phyloP scores from a whole-genome alignment of 2,797 vertebrate genomes.

The Lycodopsis pacificus region DNA sequence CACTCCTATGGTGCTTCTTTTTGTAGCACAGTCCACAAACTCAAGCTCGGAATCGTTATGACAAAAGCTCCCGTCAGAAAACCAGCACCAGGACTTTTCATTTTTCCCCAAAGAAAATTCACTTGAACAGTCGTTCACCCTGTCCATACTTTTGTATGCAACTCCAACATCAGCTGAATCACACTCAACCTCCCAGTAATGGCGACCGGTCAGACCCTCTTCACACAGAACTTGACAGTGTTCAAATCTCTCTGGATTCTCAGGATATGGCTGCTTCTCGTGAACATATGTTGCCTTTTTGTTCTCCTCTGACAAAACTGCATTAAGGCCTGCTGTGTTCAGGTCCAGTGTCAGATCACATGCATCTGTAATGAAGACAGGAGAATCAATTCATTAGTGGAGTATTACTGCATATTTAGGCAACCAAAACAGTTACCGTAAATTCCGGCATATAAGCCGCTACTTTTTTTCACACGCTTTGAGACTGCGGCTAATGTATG shows the following conservation, averaged over 20 bases:
- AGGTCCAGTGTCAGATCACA: constrained; percentile 50
- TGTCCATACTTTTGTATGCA: constrained; percentile 48
- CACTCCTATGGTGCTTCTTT: neutral
- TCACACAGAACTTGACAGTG: fast-evolving
- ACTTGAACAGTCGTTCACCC: fast-evolving
- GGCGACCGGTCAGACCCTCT: constrained; percentile 39
- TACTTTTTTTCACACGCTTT: no score
- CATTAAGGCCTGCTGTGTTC: neutral
- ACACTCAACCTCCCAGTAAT: constrained; percentile 56
- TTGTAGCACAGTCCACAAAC: fast-evolving
- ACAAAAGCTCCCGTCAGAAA: fast-evolving
- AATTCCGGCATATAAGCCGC: no score
- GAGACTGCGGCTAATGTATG: no score
- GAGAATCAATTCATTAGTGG: neutral
- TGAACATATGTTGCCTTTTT: neutral
- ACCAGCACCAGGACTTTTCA: constrained; percentile 54
- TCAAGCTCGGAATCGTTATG: neutral
- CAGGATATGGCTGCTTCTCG: constrained; percentile 9
- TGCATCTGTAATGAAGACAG: constrained; percentile 34
- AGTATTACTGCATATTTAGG: no score
- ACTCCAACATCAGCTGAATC: neutral
- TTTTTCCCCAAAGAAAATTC: neutral
- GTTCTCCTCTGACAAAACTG: constrained; percentile 21
- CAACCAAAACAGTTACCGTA: no score
- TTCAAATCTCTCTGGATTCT: constrained; percentile 19